Evolutionary conservation across 2,797 vertebrate genomes (phyloP).

Genomic region (Gallinago nigripennis): DNA sequence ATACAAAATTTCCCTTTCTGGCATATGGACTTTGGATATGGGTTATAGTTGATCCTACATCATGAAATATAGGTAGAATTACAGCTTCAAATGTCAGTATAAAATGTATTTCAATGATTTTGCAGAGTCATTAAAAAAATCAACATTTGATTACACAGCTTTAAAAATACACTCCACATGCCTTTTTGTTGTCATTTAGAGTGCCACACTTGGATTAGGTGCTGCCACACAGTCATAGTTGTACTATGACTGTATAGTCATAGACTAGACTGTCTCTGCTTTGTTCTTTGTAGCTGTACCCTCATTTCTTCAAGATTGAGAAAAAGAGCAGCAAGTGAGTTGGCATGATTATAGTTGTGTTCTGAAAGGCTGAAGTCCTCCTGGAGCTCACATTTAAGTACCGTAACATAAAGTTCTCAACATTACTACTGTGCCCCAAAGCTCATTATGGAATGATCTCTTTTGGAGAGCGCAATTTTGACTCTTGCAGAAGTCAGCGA

Average conservation of each 20-base stretch:
- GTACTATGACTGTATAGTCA: neutral
- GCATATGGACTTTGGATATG: neutral
- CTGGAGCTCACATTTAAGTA: neutral
- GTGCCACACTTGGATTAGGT: neutral
- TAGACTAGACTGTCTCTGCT: neutral
- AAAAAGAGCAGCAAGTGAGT: neutral
- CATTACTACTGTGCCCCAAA: neutral
- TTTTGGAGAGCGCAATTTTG: neutral
- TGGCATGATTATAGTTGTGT: neutral
- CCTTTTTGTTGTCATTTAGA: neutral
- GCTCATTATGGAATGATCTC: neutral
- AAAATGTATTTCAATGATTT: neutral
- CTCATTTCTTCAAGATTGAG: neutral
- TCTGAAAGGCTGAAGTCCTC: neutral
- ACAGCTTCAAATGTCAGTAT: neutral
- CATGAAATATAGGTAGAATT: neutral
- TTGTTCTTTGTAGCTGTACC: neutral
- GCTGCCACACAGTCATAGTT: neutral
- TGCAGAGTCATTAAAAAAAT: neutral
- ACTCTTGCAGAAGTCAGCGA: neutral
- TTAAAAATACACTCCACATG: neutral
- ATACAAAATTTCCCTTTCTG: slow-evolving; percentile 16
- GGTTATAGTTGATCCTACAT: neutral
- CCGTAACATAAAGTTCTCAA: neutral
- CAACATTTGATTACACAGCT: neutral